phyloP scores from a whole-genome alignment of 2,113 vertebrate species.

The Podiceps cristatus region DNA sequence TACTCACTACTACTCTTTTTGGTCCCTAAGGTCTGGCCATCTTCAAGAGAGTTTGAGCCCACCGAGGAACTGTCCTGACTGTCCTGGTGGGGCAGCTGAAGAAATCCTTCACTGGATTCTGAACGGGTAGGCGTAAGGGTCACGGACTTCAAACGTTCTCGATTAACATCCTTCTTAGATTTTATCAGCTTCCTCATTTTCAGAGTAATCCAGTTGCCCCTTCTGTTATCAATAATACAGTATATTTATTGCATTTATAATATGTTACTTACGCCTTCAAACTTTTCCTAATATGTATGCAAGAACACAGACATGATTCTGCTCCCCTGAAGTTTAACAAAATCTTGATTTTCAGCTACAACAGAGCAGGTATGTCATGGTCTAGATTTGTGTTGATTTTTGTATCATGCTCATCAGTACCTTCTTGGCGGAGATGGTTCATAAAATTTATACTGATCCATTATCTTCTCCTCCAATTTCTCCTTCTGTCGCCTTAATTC shows the following conservation, averaged over 20 bases:
- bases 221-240: constrained; percentile 76
- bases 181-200: constrained; percentile 99
- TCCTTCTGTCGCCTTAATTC: constrained; percentile 97
- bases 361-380: neutral
- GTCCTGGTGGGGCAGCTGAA: constrained; percentile 87
- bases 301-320: neutral
- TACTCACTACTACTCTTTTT: constrained; percentile 97
- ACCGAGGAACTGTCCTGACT: constrained; percentile 97
- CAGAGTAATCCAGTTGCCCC: constrained; percentile 97
- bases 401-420: constrained; percentile 65
- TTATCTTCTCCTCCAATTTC: constrained; percentile 99
- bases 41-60: constrained; percentile 95
- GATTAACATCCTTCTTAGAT: constrained; percentile 88
- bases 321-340: neutral
- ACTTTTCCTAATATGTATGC: neutral
- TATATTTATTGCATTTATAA: neutral
- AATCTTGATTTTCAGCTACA: neutral
- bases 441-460: constrained; percentile 99
- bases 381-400: neutral
- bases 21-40: constrained; percentile 84
- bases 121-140: constrained; percentile 90
- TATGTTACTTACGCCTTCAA: neutral
- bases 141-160: constrained; percentile 91
- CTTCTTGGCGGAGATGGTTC: constrained; percentile 97
- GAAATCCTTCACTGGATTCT: constrained; percentile 90